Percentiles rank a stretch among this genome's conserved stretches.
Evolutionary conservation across 2,888 invertebrate species (phyloP).

Genomic region (Harpalus rubripes): DNA sequence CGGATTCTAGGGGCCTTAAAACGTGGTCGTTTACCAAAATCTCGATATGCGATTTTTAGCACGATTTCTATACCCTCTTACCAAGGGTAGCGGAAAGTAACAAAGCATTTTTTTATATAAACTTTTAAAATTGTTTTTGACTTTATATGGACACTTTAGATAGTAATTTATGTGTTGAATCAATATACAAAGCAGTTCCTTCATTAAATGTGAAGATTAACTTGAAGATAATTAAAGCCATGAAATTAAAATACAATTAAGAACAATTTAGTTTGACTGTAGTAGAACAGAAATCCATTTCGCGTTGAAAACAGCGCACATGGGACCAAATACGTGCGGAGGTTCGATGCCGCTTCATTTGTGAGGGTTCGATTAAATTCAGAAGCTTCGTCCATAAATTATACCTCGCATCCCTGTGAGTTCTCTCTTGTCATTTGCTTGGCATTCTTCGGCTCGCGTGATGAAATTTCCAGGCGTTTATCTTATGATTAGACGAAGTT

Average conservation of each 20-base stretch:
- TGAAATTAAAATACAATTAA: constrained; percentile 45
- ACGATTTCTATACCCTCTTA: no score
- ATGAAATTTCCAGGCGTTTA: constrained; percentile 49
- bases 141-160: neutral
- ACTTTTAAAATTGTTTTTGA: no score
- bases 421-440: constrained; percentile 4
- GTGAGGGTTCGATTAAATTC: constrained; percentile 63
- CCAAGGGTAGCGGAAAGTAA: no score
- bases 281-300: constrained; percentile 18
- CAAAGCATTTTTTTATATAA: no score
- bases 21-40: no score
- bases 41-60: no score
- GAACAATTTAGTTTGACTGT: constrained; percentile 27
- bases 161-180: constrained; percentile 14
- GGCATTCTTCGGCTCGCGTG: constrained; percentile 23
- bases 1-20: no score
- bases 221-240: constrained; percentile 11
- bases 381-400: constrained; percentile 55
- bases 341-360: constrained; percentile 48
- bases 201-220: constrained; percentile 27
- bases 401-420: neutral
- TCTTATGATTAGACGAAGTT: constrained; percentile 52
- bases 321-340: constrained; percentile 29
- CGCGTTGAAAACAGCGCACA: constrained; percentile 38
- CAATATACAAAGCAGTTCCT: constrained; percentile 17